A percentile compares a stretch with the other conserved stretches of the same genome.
Conservation (phyloP, 2,113 vertebrate genomes). For the Hippocampus abdominalis region DNA sequence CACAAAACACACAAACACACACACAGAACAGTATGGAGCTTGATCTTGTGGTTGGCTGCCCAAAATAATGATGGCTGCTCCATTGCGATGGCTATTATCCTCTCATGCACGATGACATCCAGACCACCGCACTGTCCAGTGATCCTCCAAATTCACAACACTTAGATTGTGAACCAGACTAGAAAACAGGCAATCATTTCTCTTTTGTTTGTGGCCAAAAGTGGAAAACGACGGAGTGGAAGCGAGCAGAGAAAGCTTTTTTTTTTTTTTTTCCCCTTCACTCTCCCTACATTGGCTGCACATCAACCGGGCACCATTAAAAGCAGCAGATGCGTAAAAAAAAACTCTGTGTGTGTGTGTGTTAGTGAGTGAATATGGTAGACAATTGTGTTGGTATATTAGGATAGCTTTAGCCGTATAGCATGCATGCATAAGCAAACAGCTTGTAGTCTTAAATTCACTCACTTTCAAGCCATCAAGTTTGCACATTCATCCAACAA, state of each 20-base stretch:
- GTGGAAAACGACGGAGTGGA: constrained; percentile 1
- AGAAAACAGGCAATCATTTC: not conserved
- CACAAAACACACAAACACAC: not conserved
- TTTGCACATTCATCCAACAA: constrained; percentile 16
- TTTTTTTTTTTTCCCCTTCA: not conserved
- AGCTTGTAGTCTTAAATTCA: constrained; percentile 7
- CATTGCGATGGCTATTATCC: constrained; percentile 2
- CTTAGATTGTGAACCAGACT: constrained; percentile 1
- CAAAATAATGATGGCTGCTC: constrained; percentile 9
- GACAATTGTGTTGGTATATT: constrained; percentile 17
- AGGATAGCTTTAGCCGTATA: not conserved
- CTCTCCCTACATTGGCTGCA: constrained; percentile 11
- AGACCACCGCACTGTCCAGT: not conserved
- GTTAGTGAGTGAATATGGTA: too few relatives aligned
- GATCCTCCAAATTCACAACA: constrained; percentile 6
- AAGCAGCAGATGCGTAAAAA: constrained; percentile 18
- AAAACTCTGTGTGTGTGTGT: not conserved
- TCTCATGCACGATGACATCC: not conserved
- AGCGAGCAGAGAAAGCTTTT: not conserved
- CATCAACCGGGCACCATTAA: constrained; percentile 8
- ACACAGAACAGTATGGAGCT: not conserved
- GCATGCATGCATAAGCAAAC: constrained; percentile 10
- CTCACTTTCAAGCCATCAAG: constrained; percentile 13
- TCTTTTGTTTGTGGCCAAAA: not conserved
- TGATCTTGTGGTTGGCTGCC: not conserved